Evolutionary conservation across 2,888 invertebrate genomes (phyloP).

Genomic region (Nemotelus nigrinus): DNA sequence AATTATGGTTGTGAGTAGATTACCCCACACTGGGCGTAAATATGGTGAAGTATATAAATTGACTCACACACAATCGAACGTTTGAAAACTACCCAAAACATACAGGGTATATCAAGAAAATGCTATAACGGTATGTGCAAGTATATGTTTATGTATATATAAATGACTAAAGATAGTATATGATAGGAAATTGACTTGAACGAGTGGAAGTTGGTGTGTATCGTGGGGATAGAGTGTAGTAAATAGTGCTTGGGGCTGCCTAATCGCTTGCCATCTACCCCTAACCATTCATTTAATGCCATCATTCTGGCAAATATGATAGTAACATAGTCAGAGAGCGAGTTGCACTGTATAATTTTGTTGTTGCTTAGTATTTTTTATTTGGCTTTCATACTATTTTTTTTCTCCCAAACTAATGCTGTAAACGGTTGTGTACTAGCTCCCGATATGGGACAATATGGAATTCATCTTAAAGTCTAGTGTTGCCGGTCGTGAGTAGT

Average conservation of each 20-base stretch:
- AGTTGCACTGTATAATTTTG: constrained; percentile 24
- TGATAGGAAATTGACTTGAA: constrained; percentile 35
- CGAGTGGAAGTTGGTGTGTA: constrained; percentile 18
- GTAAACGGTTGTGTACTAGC: constrained; percentile 23
- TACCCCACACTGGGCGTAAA: not conserved
- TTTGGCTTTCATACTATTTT: not conserved
- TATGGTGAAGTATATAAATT: not conserved
- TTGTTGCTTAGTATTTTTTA: not conserved
- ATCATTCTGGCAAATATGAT: constrained; percentile 34
- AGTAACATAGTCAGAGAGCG: constrained; percentile 16
- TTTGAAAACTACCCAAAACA: constrained; percentile 22
- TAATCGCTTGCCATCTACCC: constrained; percentile 46
- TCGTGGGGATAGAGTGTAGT: constrained; percentile 28
- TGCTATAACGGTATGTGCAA: no score
- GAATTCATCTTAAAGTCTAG: not conserved
- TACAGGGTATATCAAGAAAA: not conserved
- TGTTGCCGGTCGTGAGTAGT: not conserved
- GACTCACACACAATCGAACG: not conserved
- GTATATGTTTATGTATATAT: not conserved
- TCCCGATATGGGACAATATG: not conserved
- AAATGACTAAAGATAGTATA: not conserved
- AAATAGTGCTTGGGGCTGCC: constrained; percentile 47
- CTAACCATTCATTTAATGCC: not conserved
- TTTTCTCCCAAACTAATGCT: not conserved
- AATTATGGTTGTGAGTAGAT: not conserved